A percentile compares a stretch with the other conserved stretches of the same genome.
These are phyloP conservation scores for Apodemus agrarius DNA, from an alignment of 2,797 vertebrate genomes.

Conservation along the genomic window DNA sequence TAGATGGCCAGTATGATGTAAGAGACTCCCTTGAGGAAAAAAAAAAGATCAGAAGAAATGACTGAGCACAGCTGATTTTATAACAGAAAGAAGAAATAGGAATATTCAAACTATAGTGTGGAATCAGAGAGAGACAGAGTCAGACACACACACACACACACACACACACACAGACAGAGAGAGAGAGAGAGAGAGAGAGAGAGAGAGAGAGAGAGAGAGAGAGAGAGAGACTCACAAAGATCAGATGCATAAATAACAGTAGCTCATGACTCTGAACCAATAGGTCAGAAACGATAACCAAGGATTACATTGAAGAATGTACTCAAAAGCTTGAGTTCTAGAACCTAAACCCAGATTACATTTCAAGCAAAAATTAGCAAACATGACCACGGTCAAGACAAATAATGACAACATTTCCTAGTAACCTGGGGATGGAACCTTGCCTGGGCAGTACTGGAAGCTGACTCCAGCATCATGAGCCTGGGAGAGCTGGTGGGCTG, in stretches of 20 bases:
- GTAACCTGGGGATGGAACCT: background rate
- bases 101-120: background rate
- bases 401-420: background rate
- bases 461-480: background rate
- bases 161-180: too few relatives aligned
- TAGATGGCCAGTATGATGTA: too few relatives aligned
- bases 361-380: background rate
- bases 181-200: too few relatives aligned
- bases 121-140: too few relatives aligned
- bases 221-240: accelerated
- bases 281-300: background rate
- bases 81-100: background rate
- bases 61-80: background rate
- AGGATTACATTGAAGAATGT: background rate
- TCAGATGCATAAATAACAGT: background rate
- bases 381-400: background rate
- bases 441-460: background rate
- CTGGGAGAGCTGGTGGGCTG: background rate
- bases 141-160: too few relatives aligned
- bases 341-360: background rate
- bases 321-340: background rate
- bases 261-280: background rate
- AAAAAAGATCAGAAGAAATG: background rate
- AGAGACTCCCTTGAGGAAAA: background rate
- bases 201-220: too few relatives aligned